Evolutionary conservation across 2,797 vertebrate species (phyloP), one percentile per base, ranked within the genome.

Genomic region (Semotilus atromaculatus): DNA sequence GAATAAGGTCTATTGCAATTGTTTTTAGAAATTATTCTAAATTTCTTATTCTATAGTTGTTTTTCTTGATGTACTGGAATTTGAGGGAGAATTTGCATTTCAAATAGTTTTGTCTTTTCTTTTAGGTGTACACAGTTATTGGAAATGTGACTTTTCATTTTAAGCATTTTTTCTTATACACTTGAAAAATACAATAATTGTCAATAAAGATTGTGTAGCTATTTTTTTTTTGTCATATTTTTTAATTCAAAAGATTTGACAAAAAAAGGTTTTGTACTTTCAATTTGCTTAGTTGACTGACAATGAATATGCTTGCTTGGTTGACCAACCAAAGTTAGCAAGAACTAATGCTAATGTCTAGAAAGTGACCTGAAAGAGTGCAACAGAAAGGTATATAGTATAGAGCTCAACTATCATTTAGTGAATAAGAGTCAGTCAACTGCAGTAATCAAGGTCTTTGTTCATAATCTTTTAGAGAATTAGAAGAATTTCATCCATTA

Each of bases 401-500:
- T 21, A 21, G 43, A 40, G 23, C 23, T 77, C n/a, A 13, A 18
- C 16, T 31, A 19, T 34, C 45, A 45, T 68, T 80, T 36, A n/a
- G 19, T 80, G 26, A 36, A 48, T 3, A 14, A 29, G 19, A 55
- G 1, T 77, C 82, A 7, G 10, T 68, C 45, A 80, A 51, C 34
- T 68, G 23, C 14, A 64, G 19, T 53, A 70, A 76, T 76, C 29
- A 53, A 71, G 1, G 8, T 26, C 10, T 36, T 73, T 53, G 1
- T 55, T 71, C 38, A n/a, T 43, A 8, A 34, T 67, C 21, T 26
- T 75, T 83, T 29, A 82, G 23, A 48, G 26, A 45, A 40, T 76
- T 34, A 51, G 43, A n/a, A 48, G 51, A 71, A 31, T 36, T 34
- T 26, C 34, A 66, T 80, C 29, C 26, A 51, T 81, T 84, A 80